phyloP scores from a whole-genome alignment of 2,888 invertebrate species.

The Magallana nippona region DNA sequence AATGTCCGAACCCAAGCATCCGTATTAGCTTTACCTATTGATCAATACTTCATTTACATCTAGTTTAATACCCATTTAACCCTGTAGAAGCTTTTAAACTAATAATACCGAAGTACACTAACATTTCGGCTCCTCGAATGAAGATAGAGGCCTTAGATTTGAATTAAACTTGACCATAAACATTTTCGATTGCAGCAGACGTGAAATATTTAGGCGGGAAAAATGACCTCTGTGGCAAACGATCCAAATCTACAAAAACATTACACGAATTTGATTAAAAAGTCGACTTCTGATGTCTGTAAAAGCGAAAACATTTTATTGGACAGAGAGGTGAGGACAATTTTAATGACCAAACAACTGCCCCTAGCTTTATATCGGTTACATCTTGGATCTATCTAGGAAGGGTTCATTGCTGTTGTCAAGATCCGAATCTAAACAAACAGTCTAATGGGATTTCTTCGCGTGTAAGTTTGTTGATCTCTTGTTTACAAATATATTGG shows the following conservation, averaged over 20 bases:
- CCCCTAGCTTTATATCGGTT: neutral
- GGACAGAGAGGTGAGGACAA: neutral
- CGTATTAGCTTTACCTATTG: too few species aligned
- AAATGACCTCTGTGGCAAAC: neutral
- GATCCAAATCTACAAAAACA: neutral
- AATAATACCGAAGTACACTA: neutral
- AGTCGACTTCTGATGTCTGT: neutral
- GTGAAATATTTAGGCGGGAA: neutral
- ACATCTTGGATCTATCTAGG: neutral
- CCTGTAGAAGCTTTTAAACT: neutral
- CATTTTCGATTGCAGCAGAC: neutral
- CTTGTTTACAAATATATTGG: too few species aligned
- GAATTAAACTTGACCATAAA: neutral
- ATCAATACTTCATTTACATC: neutral
- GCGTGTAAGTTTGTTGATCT: too few species aligned
- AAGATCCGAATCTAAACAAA: slow-evolving; percentile 13
- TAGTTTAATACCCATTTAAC: neutral
- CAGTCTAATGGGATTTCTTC: neutral
- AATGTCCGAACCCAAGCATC: too few species aligned
- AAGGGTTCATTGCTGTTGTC: neutral
- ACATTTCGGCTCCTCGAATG: neutral
- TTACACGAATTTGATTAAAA: neutral
- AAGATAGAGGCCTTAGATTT: neutral
- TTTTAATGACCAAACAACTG: neutral
- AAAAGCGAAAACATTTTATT: slow-evolving; percentile 4